Evolutionary conservation across 2,888 invertebrate genomes (phyloP), one percentile per base, ranked within the genome.

Genomic region (Vanessa cardui): DNA sequence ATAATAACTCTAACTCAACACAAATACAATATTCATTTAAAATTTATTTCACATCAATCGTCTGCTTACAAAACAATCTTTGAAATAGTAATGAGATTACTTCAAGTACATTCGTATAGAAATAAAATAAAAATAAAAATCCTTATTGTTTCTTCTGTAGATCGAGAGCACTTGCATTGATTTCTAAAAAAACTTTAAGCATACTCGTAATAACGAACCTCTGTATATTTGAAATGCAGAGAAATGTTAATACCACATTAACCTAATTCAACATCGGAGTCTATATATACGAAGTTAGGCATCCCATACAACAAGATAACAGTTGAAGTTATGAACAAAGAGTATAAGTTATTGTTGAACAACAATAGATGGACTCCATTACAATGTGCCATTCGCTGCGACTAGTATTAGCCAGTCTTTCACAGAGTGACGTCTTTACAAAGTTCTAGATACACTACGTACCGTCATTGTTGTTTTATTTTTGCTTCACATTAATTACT

Each of bases 301-400:
- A 45, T 69, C 66, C 69, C 73, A 60, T 70, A 69, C 64, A 68
- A 67, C 58, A 21, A 60, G 66, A 66, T 66, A 70, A 33, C 46
- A 68, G 66, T 64, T 54, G 72, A 74, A 75, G 73, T 75, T 75
- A 73, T 69, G 58, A 74, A 77, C 77, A 77, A 77, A 71, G 77
- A 73, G 69, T 59, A 60, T 56, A 44, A 52, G 68, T 69, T 71
- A 75, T 77, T 77, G 76, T 77, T 47, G 62, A 54, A 54, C 58
- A 69, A 77, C 77, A 77, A 77, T 74, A 54, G 73, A 69, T 66
- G 69, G 69, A 73, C 72, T 74, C 74, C 69, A 76, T 74, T 75
- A 76, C 74, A 75, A 73, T 63, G 58, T 21, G 71, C 64, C 64
- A 71, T 73, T 77, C 70, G 74, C 68, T 66, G 72, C 69, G 64